Conservation (phyloP, 2,888 invertebrate genomes). For the Oasisia sp. region DNA sequence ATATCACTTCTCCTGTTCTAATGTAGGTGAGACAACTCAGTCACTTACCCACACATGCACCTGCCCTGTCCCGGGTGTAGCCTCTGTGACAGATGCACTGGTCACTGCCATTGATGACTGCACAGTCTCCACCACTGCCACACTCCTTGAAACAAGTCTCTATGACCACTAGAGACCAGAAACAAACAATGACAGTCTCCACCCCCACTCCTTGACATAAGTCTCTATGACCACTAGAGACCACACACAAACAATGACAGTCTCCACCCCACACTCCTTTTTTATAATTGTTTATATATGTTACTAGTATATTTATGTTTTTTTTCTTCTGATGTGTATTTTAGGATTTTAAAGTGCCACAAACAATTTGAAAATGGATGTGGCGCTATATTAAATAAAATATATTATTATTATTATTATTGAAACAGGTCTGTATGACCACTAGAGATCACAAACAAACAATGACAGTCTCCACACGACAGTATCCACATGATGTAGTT, state of each 20-base stretch:
- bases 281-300: no score
- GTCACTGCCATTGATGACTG: not conserved
- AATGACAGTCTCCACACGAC: not conserved
- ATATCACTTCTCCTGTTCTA: not conserved
- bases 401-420: no score
- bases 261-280: no score
- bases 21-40: not conserved
- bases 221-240: no score
- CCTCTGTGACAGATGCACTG: conserved; percentile 7
- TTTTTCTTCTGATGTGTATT: no score
- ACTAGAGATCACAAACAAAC: not conserved
- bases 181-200: not conserved
- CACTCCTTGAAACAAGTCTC: not conserved
- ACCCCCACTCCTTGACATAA: not conserved
- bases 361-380: no score
- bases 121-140: conserved; percentile 22
- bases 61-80: not conserved
- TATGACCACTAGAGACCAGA: not conserved
- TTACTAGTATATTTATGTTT: no score
- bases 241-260: no score
- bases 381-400: no score
- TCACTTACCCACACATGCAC: not conserved
- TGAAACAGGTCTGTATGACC: no score
- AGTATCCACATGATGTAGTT: no score
- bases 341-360: no score